Evolutionary conservation across 2,113 vertebrate genomes (phyloP).

Genomic region (Lagopus leucura): DNA sequence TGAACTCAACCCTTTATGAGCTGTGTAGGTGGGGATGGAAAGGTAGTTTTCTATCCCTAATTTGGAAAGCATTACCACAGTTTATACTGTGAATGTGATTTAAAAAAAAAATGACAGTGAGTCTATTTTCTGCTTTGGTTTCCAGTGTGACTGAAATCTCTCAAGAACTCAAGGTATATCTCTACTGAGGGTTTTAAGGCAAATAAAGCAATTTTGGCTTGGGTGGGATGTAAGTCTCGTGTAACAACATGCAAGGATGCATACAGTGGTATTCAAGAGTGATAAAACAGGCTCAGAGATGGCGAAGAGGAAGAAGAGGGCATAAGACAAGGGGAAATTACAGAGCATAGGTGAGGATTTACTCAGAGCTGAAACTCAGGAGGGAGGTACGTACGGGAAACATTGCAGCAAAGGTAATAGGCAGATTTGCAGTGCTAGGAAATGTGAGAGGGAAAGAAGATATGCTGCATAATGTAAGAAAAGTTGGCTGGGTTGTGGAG

Average conservation of each 20-base stretch:
- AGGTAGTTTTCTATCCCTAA: background rate
- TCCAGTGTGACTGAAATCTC: background rate
- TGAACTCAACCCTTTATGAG: background rate
- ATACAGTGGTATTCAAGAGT: background rate
- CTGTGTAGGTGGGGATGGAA: background rate
- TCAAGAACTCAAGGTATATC: slow-evolving; percentile 4
- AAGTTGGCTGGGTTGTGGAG: background rate
- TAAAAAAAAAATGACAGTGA: background rate
- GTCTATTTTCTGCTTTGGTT: background rate
- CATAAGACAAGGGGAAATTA: background rate
- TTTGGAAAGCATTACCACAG: background rate
- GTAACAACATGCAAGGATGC: background rate
- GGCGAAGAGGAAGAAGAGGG: background rate
- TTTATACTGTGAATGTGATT: background rate
- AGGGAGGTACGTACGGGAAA: background rate
- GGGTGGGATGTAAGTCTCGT: slow-evolving; percentile 33
- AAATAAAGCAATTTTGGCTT: slow-evolving; percentile 34
- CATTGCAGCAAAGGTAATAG: slow-evolving; percentile 1
- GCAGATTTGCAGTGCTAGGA: slow-evolving; percentile 13
- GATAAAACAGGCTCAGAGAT: background rate
- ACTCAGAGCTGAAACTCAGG: background rate
- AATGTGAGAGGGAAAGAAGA: slow-evolving; percentile 41
- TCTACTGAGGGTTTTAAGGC: background rate
- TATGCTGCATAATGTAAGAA: background rate
- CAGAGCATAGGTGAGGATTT: background rate